Evolutionary conservation across 2,888 invertebrate genomes (phyloP).

Genomic region (Trimorus sp.): DNA sequence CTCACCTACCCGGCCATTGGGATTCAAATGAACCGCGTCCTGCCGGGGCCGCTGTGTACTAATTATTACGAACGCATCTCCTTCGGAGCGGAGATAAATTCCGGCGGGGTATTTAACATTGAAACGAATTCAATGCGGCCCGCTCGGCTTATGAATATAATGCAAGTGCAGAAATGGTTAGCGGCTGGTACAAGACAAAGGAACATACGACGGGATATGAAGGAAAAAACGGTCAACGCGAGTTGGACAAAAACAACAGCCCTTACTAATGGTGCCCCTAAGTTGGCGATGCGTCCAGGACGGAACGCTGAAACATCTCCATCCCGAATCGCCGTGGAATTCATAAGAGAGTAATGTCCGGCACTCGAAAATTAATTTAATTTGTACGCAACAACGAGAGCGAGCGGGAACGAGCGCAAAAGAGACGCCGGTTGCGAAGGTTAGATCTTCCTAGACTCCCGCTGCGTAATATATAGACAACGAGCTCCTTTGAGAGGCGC

Average conservation of each 20-base stretch:
- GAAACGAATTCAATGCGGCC: constrained; percentile 58
- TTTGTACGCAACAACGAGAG: constrained; percentile 75
- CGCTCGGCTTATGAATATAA: constrained; percentile 62
- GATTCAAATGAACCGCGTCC: constrained; percentile 52
- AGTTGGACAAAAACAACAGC: constrained; percentile 51
- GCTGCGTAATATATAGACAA: constrained; percentile 81
- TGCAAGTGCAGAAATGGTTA: constrained; percentile 60
- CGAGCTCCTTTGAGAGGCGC: constrained; percentile 78
- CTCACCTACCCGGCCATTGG: constrained; percentile 49
- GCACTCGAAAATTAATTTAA: constrained; percentile 79
- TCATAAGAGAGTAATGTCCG: constrained; percentile 79
- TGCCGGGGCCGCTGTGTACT: constrained; percentile 38
- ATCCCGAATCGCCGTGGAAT: constrained; percentile 75
- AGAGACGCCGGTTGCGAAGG: constrained; percentile 59
- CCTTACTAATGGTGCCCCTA: constrained; percentile 72
- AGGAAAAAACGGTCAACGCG: constrained; percentile 49
- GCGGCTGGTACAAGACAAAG: constrained; percentile 62
- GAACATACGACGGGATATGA: constrained; percentile 62
- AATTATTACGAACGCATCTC: constrained; percentile 60
- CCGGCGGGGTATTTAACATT: constrained; percentile 50
- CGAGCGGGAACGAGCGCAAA: constrained; percentile 41
- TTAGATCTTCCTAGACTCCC: constrained; percentile 75
- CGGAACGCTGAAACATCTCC: constrained; percentile 75
- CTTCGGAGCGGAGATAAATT: constrained; percentile 54
- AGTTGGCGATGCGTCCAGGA: no score